Base-by-base conservation (phyloP, 2,797 vertebrate species). In the Novumbra hubbsi region DNA sequence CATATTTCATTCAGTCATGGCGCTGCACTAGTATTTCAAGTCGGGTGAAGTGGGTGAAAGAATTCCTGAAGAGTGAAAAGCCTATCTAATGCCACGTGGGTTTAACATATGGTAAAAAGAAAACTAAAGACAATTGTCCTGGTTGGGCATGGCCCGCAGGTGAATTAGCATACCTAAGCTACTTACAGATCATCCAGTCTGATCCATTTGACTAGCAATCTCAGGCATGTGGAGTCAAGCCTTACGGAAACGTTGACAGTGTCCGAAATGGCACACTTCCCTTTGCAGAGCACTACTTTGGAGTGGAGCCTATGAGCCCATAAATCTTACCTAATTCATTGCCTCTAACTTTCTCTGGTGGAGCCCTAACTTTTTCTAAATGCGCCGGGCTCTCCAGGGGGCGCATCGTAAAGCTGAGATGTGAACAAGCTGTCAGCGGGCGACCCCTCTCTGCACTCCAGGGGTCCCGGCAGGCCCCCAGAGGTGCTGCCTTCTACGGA, bases 381-480 rank as follows among this genome's bases (percentile, higher is more conserved):
- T 32, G 48, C n/a, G 48, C 68, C 28, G 12, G 24, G 68, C 48
- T 70, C 68, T 34, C 28, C 49, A 70, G 24, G 6, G 8, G 15
- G 41, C 6, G 68, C 21, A 19, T 70, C 68, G 49, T 50, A 70
- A 70, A 70, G 48, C 68, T 17, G 68, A 24, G 21, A 48, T 70
- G 49, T 52, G 27, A 70, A 70, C 27, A 9, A 11, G 7, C 41
- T 28, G 68, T 70, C 48, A 30, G 27, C 9, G 6, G 14, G 45
- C 16, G 68, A 52, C 48, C 24, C 38, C 41, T 68, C 41, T 12
- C 17, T 52, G 27, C 24, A 70, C 28, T 24, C 45, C 45, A 27
- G 4, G 27, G 52, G 68, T 70, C 27, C 55, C 28, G 2, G 27
- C 48, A 34, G 16, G 48, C 19, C 48, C 49, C 49, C 19, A 32